Evolutionary conservation across 2,888 invertebrate genomes (phyloP).

Genomic region (Chalcosyrphus nemorum): DNA sequence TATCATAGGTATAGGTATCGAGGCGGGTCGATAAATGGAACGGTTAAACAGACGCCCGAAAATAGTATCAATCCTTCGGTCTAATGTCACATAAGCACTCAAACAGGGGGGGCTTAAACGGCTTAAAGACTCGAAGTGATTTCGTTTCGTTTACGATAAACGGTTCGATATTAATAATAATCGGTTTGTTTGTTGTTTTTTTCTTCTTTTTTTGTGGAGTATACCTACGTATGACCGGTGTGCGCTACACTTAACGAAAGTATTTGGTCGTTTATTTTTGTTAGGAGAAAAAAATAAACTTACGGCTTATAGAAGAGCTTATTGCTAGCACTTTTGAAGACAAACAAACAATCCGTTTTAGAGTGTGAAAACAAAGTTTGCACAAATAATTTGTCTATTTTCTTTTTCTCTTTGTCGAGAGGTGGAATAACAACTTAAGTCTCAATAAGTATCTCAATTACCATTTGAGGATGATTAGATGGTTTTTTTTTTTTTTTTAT

Average conservation of each 20-base stretch:
- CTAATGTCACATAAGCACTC: conserved; percentile 49
- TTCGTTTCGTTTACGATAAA: conserved; percentile 38
- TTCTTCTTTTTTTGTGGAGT: background rate
- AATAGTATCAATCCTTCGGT: conserved; percentile 55
- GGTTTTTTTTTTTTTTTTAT: conserved; percentile 15
- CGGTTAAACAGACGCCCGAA: conserved; percentile 19
- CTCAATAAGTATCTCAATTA: conserved; percentile 38
- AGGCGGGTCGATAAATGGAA: conserved; percentile 20
- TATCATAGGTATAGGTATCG: background rate
- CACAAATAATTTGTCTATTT: conserved; percentile 63
- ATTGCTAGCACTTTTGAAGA: background rate
- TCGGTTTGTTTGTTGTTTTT: background rate
- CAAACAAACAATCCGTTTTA: conserved; percentile 1
- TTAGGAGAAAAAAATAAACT: background rate
- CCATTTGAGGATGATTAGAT: conserved; percentile 40
- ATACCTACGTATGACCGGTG: background rate
- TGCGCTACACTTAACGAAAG: conserved; percentile 25
- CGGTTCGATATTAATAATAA: conserved; percentile 22
- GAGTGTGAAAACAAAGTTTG: conserved; percentile 53
- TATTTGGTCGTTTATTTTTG: conserved; percentile 10
- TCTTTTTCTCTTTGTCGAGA: conserved; percentile 51
- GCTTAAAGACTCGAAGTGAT: conserved; percentile 41
- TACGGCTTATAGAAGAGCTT: conserved; percentile 31
- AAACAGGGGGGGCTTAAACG: conserved; percentile 45
- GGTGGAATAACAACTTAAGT: conserved; percentile 21